These are phyloP conservation scores for Stomatorhinus walkeri DNA, from an alignment of 2,797 vertebrate genomes.

Conservation along the genomic window DNA sequence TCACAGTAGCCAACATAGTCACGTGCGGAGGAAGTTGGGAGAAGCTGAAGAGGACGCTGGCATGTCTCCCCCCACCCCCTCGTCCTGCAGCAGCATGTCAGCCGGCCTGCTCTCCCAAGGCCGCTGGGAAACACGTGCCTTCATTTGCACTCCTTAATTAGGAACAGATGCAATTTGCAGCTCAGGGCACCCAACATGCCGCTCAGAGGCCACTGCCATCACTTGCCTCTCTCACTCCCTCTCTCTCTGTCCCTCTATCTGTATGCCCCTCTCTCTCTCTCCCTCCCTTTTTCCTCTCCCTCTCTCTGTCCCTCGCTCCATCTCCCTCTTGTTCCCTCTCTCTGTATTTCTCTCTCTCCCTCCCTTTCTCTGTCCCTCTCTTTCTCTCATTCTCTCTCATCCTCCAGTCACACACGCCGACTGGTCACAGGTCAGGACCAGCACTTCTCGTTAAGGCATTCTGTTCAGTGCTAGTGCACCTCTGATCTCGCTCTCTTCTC, in stretches of 20 bases:
- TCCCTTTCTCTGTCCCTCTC: background rate
- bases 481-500: background rate
- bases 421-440: constrained; percentile 44
- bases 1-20: background rate
- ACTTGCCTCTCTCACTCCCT: background rate
- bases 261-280: background rate
- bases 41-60: background rate
- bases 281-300: background rate
- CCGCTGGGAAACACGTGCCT: constrained; percentile 63
- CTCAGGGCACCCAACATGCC: constrained; percentile 20
- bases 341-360: background rate
- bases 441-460: constrained; percentile 46
- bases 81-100: constrained; percentile 41
- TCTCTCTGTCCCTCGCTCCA: background rate
- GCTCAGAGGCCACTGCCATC: constrained; percentile 7
- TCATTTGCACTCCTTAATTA: constrained; percentile 73
- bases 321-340: background rate
- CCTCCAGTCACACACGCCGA: constrained; percentile 16
- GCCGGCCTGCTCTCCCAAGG: constrained; percentile 32
- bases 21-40: background rate
- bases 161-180: constrained; percentile 68
- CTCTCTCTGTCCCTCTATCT: background rate
- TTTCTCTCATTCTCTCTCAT: background rate
- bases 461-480: constrained; percentile 52
- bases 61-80: constrained; percentile 30